Evolutionary conservation across 23 tunicate species (phyloP), one percentile per base, ranked within the genome.

Genomic region (Botrylloides violaceus): DNA sequence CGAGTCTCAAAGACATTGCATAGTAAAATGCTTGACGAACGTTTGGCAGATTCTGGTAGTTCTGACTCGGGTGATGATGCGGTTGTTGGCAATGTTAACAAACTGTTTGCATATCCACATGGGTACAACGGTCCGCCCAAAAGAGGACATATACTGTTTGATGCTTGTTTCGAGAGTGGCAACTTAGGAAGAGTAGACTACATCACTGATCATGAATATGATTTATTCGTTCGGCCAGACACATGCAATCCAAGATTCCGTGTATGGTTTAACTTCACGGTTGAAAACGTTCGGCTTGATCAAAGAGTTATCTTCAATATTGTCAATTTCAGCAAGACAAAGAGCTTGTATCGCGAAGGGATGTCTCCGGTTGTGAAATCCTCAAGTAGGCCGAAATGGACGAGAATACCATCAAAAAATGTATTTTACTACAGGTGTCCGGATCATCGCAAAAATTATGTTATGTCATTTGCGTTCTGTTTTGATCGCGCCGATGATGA

Each of bases 111-210:
- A 49, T 61, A 66, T 60, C 97, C 97, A 3, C 90, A 56, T 20
- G 97, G 97, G 23, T 90, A 83, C 61, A 29, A 77, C 32, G 97
- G 97, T 70, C 83, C 78, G 55, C 61, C 81, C 0, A 90, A 90
- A 66, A 90, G 83, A 34, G 98, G 98, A 0, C 98, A 93, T 66
- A 60, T 93, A 15, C 73, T 85, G 15, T 93, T 93, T 64, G 98
- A 93, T 85, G 98, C 98, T 32, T 85, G 93, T 66, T 93, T 86
- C 77, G 98, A 93, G 77, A 85, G 94, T 55, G 97, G 97, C 1
- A 93, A 93, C 61, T 62, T 93, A 50, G 98, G 98, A 26, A 64
- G 94, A 59, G 98, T 93, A 2, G 98, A 85, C 73, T 85, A 93
- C 89, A 81, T 85, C 68, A 86, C 88, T 3, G 93, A 86, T 36